Evolutionary conservation across 2,888 invertebrate genomes (phyloP).

Genomic region (Resseliella maxima): DNA sequence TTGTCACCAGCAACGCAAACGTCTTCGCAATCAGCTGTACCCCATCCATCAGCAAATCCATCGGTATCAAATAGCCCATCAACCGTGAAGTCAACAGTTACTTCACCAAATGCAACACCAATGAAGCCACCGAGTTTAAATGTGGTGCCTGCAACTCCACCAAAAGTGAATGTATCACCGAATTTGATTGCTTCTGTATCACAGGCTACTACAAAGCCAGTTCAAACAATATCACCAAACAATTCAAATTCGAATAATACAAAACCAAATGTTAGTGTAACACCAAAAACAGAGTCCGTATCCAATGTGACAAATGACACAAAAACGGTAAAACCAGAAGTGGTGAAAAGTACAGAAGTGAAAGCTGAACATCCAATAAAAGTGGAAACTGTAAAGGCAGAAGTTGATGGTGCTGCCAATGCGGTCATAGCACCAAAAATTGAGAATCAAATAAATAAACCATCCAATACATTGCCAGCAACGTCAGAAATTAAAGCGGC

Average conservation of each 20-base stretch:
- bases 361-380: background rate
- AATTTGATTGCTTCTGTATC: background rate
- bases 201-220: background rate
- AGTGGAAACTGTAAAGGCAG: background rate
- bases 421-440: background rate
- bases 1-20: background rate
- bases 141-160: slow-evolving; percentile 57
- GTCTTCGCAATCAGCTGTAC: slow-evolving; percentile 8
- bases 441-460: background rate
- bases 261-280: slow-evolving; percentile 58
- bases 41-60: background rate
- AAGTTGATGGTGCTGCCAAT: background rate
- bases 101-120: slow-evolving; percentile 4
- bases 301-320: background rate
- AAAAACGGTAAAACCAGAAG: background rate
- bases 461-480: background rate
- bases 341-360: background rate
- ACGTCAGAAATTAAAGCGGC: background rate
- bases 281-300: background rate
- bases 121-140: background rate
- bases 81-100: background rate
- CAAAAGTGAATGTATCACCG: slow-evolving; percentile 2
- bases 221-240: slow-evolving; percentile 57
- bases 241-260: slow-evolving; percentile 61
- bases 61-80: background rate